Evolutionary conservation across 2,113 vertebrate species (phyloP), one percentile per base, ranked within the genome.

Genomic region (Riparia riparia): DNA sequence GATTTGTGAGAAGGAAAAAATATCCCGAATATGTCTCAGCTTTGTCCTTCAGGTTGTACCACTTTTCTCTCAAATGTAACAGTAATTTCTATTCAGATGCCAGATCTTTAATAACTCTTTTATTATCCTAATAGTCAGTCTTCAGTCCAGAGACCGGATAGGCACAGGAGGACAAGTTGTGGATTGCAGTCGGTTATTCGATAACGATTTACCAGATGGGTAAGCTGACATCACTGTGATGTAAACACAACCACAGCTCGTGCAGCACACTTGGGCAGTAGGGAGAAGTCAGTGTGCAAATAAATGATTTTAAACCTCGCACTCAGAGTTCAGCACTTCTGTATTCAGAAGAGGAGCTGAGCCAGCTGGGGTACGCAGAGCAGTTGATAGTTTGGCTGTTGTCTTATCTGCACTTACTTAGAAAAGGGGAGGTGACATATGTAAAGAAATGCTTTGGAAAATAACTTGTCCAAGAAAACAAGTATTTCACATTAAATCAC

Each of bases 181-280:
- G 86, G 99, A 99, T 86, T 99, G 99, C 98, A 99, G 99, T 96
- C 99, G 99, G 39, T 97, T 99, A 57, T 99, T 99, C 82, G 99
- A 99, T 95, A 99, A 99, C 68, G 99, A 99, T 93, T 98, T 99
- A 82, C 99, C 99, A 19, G 99, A 99, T 42, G 99, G 99, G 99
- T 99, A 96, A 99, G 99, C 51, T 61, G 47, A 51, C 26, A 47
- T 85, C 65, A 7, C n/a, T 74, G 44, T 19, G n/a, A 10, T 81
- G 29, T n/a, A 25, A 72, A 76, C 45, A 77, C 51, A 87, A 20
- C 47, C 6, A 56, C 68, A 70, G 41, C 31, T 68, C 39, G 14
- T 13, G 17, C 41, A 42, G 7, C 51, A 82, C 49, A 7, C 21
- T 50, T 41, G 4, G 83, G 61, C 26, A 68, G 10, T 17, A n/a